A percentile compares a stretch with the other conserved stretches of the same genome.
Evolutionary conservation across 2,113 vertebrate genomes (phyloP).

Genomic region (Electrona antarctica): DNA sequence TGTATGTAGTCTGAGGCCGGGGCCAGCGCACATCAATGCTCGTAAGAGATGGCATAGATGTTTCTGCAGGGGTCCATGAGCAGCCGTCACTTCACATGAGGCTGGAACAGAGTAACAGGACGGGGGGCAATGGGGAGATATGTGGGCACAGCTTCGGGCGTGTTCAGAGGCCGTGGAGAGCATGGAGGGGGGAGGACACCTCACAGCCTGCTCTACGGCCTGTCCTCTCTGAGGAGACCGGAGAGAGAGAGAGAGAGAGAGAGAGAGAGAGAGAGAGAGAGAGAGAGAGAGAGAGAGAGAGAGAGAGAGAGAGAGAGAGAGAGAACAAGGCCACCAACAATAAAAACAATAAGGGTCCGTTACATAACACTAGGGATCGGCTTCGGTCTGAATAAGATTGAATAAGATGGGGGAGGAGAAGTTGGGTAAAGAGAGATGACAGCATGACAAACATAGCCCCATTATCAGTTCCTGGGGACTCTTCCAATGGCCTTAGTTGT

Average conservation of each 20-base stretch:
- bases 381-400: conserved; percentile 41
- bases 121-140: too few species aligned
- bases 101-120: conserved; percentile 18
- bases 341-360: conserved; percentile 39
- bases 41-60: conserved; percentile 44
- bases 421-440: conserved; percentile 47
- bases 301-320: neutral
- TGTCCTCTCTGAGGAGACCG: too few species aligned
- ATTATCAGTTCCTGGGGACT: neutral
- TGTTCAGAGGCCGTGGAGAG: neutral
- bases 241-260: neutral
- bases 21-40: conserved; percentile 54
- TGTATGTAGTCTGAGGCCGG: neutral
- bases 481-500: neutral
- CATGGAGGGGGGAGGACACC: too few species aligned
- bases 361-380: conserved; percentile 52
- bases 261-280: neutral
- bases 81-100: conserved; percentile 46
- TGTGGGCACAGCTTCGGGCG: too few species aligned
- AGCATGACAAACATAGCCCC: conserved; percentile 2
- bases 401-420: conserved; percentile 29
- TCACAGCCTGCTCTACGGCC: too few species aligned
- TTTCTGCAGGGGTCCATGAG: conserved; percentile 32
- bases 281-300: neutral
- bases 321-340: neutral